A percentile compares a stretch with the other conserved stretches of the same genome.
Conservation (phyloP, 2,888 invertebrate genomes). For the Ganaspis brasiliensis region DNA sequence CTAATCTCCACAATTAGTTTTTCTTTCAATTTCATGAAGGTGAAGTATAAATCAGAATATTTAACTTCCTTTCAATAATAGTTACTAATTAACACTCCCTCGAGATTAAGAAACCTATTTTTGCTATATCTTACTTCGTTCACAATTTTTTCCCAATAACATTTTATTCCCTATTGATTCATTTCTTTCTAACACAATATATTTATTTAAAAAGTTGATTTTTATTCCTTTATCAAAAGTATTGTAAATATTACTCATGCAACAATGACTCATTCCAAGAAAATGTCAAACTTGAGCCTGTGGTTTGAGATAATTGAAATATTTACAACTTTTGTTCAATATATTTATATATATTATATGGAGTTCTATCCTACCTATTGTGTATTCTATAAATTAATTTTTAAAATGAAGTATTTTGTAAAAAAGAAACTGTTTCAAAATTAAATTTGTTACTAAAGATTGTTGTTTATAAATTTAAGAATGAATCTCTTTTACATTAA, state of each 20-base stretch:
- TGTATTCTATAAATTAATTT: too few relatives aligned
- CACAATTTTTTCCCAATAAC: not conserved
- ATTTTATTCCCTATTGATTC: not conserved
- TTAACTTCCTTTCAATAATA: not conserved
- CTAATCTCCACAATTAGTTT: not conserved
- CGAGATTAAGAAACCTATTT: slow-evolving; percentile 15
- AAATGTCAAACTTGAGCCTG: slow-evolving; percentile 40
- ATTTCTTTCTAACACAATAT: not conserved
- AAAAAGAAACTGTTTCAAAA: too few relatives aligned
- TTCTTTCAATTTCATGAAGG: slow-evolving; percentile 35
- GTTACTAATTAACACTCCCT: slow-evolving; percentile 19
- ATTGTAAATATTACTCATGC: not conserved
- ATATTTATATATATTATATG: too few relatives aligned
- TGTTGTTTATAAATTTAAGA: slow-evolving; percentile 49
- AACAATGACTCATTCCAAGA: slow-evolving; percentile 42
- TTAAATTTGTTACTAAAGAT: not conserved
- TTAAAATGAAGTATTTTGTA: too few relatives aligned
- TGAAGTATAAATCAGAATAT: slow-evolving; percentile 43
- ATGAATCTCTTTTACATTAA: slow-evolving; percentile 14
- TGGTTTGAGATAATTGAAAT: slow-evolving; percentile 9
- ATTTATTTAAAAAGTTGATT: not conserved
- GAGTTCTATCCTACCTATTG: too few relatives aligned
- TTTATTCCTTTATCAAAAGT: not conserved
- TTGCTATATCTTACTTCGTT: not conserved
- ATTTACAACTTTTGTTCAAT: too few relatives aligned